Percentiles rank a stretch among this genome's conserved stretches.
Evolutionary conservation across 2,888 invertebrate species (phyloP).

Genomic region (Julus scanicus): DNA sequence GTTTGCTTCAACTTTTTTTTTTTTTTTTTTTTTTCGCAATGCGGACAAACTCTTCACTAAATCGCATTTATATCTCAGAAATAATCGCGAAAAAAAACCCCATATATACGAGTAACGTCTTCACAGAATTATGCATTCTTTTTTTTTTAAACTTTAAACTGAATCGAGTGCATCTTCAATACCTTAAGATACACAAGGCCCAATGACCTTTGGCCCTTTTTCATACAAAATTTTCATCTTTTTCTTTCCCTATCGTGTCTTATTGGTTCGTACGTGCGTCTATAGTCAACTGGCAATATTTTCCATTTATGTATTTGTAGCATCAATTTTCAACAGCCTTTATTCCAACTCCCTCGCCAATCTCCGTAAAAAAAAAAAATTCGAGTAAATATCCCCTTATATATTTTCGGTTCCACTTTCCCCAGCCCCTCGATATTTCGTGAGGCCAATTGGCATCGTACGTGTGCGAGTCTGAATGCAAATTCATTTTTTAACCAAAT

Average conservation of each 20-base stretch:
- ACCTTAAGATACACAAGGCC: neutral
- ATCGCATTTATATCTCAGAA: neutral
- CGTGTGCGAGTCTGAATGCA: conserved; percentile 53
- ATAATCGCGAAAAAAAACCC: neutral
- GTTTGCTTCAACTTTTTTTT: neutral
- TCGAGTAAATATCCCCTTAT: conserved; percentile 31
- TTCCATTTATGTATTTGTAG: conserved; percentile 39
- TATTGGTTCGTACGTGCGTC: conserved; percentile 31
- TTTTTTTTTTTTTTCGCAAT: neutral
- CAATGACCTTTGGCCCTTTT: conserved; percentile 14
- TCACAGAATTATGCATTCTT: neutral
- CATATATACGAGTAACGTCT: neutral
- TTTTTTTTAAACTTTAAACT: neutral
- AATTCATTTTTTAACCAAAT: conserved; percentile 56
- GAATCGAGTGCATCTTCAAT: neutral
- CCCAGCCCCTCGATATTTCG: conserved; percentile 3
- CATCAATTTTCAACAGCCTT: conserved; percentile 41
- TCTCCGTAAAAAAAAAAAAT: neutral
- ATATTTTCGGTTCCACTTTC: conserved; percentile 31
- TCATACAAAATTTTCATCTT: neutral
- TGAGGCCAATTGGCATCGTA: conserved; percentile 23
- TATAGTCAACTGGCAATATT: conserved; percentile 28
- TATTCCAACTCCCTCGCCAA: neutral
- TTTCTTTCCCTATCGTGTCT: neutral
- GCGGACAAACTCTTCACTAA: conserved; percentile 11